Evolutionary conservation across 2,113 vertebrate species (phyloP).

Genomic region (Butorides virescens): DNA sequence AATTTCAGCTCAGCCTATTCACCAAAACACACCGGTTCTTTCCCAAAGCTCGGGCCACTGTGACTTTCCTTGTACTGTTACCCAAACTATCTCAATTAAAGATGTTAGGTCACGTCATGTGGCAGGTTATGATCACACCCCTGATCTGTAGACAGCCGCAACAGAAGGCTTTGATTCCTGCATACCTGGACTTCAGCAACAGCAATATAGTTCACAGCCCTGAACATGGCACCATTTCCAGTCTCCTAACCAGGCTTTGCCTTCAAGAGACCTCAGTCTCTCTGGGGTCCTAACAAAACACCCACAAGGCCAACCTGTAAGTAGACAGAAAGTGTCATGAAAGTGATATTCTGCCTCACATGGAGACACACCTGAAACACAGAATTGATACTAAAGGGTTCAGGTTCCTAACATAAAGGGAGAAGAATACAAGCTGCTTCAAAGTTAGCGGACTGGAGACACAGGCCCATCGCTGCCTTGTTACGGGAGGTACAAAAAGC

Average conservation of each 20-base stretch:
- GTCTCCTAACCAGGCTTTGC: not conserved
- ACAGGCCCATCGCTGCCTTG: accelerated
- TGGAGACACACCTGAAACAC: not conserved
- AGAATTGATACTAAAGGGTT: not conserved
- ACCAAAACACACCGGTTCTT: not conserved
- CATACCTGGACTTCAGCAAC: not conserved
- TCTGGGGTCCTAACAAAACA: not conserved
- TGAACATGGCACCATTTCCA: not conserved
- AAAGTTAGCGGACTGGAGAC: not conserved
- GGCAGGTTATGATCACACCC: not conserved
- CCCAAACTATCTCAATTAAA: not conserved
- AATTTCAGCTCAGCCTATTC: not conserved
- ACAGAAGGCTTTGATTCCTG: not conserved
- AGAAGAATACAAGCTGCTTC: not conserved
- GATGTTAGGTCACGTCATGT: not conserved
- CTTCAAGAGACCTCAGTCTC: not conserved
- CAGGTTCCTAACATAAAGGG: not conserved
- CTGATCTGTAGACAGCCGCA: not conserved
- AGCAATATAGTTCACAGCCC: not conserved
- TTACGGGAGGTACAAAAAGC: not conserved
- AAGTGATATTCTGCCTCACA: not conserved
- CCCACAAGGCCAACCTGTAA: not conserved
- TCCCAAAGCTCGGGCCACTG: accelerated
- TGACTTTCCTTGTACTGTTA: not conserved
- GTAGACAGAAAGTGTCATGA: not conserved